phyloP scores from a whole-genome alignment of 2,113 vertebrate species.

The Chloroceryle aenea region DNA sequence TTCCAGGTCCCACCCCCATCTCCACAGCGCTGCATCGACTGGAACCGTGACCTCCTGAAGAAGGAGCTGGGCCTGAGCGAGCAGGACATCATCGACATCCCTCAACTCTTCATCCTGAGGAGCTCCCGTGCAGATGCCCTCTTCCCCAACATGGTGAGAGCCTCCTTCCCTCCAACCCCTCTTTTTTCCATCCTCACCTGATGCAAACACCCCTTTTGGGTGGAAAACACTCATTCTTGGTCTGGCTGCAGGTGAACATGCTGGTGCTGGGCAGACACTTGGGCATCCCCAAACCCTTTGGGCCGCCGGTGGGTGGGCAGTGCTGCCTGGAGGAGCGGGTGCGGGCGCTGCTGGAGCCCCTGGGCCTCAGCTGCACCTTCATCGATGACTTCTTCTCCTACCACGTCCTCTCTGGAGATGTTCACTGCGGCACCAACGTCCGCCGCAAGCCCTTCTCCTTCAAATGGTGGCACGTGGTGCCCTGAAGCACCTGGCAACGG shows the following conservation, averaged over 20 bases:
- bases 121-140: conserved; percentile 72
- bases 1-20: neutral
- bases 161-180: neutral
- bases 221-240: neutral
- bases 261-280: conserved; percentile 85
- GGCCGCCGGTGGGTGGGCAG: conserved; percentile 80
- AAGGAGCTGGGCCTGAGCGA: conserved; percentile 87
- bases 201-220: neutral
- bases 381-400: conserved; percentile 79
- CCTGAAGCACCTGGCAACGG: conserved; percentile 25
- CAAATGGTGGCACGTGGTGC: conserved; percentile 89
- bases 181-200: neutral
- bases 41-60: conserved; percentile 91
- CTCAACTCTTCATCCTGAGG: conserved; percentile 81
- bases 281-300: conserved; percentile 90
- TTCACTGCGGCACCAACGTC: conserved; percentile 93
- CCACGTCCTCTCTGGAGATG: conserved; percentile 81
- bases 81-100: conserved; percentile 88
- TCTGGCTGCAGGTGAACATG: conserved; percentile 87
- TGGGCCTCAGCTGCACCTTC: conserved; percentile 85
- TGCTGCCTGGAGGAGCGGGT: conserved; percentile 85
- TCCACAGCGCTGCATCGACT: conserved; percentile 89
- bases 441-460: conserved; percentile 79
- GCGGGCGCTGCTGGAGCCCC: conserved; percentile 78
- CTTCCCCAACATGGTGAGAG: conserved; percentile 89